Base-by-base conservation (phyloP, 2,113 vertebrate genomes). In the Charina bottae region DNA sequence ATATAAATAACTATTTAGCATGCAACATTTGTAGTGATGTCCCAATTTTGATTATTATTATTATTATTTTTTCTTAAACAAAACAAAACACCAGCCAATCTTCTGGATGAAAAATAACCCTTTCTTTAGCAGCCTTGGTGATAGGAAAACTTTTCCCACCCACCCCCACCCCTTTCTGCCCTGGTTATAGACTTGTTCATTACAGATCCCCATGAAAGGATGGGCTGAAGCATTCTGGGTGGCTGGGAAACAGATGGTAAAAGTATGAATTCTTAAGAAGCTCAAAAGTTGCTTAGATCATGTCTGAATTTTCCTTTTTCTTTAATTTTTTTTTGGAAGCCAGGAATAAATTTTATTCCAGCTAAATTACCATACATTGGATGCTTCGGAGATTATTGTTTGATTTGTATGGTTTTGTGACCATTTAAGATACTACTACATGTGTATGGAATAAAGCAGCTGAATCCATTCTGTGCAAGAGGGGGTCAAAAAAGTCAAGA, bases 1-100 rank as follows among this genome's bases (percentile, higher is more conserved):
- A 97, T 98, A 98, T 98, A 98, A 98, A 98, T 98, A 98, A 96
- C 96, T 97, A 97, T 97, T 98, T 91, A 90, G 98, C 98, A 98
- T 98, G 98, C 98, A 98, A 98, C 97, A 94, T 94, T 94, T 93
- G 97, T 97, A 97, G 97, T 97, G 97, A 98, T 96, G 96, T 95
- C 95, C 96, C 92, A 96, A 58, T 92, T 96, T 93, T 88, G 94
- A 92, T 93, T 95, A 94, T 78, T 78, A n/a, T n/a, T n/a, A n/a
- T n/a, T n/a, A 78, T 42, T 78, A 49, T 78, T 37, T 15, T 78
- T 78, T 33, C 28, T 62, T 62, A 26, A 68, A 62, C 26, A 64
- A 2, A 68, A 62, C 26, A 64, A 6, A 68, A 64, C 21, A 64
- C 28, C 62, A n/a, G 26, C n/a, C 68, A 72, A 78, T 78, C 7